phyloP scores from a whole-genome alignment of 2,797 vertebrate genomes.

The Coregonus suidteri region DNA sequence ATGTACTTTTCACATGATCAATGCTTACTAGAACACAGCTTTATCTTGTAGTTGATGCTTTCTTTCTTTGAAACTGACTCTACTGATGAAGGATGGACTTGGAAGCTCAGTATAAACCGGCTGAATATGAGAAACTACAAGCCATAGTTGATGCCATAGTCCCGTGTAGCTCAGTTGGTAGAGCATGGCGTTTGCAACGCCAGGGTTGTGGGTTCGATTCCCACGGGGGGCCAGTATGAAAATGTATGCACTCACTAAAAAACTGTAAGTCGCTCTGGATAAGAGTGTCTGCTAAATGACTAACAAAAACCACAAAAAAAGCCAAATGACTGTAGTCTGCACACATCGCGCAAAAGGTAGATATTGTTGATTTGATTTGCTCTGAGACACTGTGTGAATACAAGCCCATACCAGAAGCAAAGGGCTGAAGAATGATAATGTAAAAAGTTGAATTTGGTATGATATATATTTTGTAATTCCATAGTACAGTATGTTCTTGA shows the following conservation, averaged over 20 bases:
- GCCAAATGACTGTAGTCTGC: conserved; percentile 76
- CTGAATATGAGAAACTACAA: conserved; percentile 80
- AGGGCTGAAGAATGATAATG: not conserved
- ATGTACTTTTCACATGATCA: conserved; percentile 16
- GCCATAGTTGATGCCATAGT: conserved; percentile 73
- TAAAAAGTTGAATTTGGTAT: not conserved
- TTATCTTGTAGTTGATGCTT: conserved; percentile 58
- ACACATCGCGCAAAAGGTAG: conserved; percentile 85
- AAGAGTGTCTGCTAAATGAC: too few species aligned
- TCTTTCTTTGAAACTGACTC: conserved; percentile 62
- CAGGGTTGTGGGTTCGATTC: too few species aligned
- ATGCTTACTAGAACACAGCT: conserved; percentile 21
- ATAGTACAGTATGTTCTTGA: not conserved
- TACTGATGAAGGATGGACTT: conserved; percentile 74
- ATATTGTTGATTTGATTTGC: conserved; percentile 4
- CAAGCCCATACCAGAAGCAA: not conserved
- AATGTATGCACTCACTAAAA: too few species aligned
- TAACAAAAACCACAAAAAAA: too few species aligned
- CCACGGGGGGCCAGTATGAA: too few species aligned
- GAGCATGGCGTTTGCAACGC: too few species aligned
- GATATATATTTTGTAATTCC: too few species aligned
- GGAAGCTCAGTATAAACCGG: conserved; percentile 77
- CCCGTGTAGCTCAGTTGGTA: too few species aligned
- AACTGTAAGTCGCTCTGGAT: too few species aligned
- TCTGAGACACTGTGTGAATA: not conserved